phyloP scores from a whole-genome alignment of 2,113 vertebrate genomes.

The Lepisosteus osseus region DNA sequence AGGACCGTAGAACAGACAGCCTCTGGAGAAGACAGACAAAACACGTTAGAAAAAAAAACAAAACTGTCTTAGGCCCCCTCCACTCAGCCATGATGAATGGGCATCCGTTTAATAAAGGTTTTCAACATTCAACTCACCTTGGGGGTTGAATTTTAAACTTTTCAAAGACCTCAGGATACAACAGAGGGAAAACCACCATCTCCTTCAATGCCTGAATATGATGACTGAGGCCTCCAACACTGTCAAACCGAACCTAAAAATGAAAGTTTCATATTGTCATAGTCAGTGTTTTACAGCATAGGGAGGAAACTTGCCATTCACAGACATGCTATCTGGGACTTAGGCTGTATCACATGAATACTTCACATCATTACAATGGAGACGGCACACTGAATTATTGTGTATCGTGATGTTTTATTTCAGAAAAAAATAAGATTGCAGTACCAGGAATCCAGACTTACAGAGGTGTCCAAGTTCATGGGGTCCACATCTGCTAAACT shows the following conservation, averaged over 20 bases:
- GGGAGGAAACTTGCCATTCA: too few species aligned
- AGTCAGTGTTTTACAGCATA: too few species aligned
- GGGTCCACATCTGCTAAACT: constrained; percentile 97
- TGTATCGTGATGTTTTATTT: not conserved
- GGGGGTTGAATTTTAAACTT: constrained; percentile 98
- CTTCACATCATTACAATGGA: too few species aligned
- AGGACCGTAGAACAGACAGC: constrained; percentile 97
- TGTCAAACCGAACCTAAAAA: constrained; percentile 89
- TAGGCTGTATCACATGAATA: too few species aligned
- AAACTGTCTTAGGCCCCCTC: not conserved
- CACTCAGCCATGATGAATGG: not conserved
- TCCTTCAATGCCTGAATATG: constrained; percentile 97
- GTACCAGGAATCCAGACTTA: constrained; percentile 50
- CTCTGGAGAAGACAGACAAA: constrained; percentile 63
- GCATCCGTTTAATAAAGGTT: not conserved
- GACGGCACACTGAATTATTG: too few species aligned
- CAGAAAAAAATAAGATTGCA: not conserved
- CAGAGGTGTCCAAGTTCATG: constrained; percentile 92
- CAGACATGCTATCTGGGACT: too few species aligned
- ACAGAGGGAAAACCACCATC: constrained; percentile 97
- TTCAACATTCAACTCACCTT: constrained; percentile 65
- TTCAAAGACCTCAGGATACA: constrained; percentile 97
- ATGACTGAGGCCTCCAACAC: constrained; percentile 87
- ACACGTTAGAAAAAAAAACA: not conserved
- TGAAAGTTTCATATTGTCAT: not conserved